A percentile compares a stretch with the other conserved stretches of the same genome.
Evolutionary conservation across 2,113 vertebrate genomes (phyloP).

Genomic region (Muntiacus reevesi): DNA sequence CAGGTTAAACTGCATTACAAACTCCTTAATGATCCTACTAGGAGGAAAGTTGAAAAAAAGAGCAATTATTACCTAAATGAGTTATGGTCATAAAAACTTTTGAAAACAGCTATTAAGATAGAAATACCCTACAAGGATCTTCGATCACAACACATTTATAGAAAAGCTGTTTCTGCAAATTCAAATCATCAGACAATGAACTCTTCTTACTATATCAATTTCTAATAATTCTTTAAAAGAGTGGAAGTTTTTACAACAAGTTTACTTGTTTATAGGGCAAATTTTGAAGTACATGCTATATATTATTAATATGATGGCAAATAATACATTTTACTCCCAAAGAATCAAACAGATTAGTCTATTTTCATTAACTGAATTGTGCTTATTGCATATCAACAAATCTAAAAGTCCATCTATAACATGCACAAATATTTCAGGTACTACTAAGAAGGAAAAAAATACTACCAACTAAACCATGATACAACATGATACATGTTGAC

Average conservation of each 20-base stretch:
- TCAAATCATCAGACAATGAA: background rate
- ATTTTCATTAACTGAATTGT: background rate
- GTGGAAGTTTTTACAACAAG: background rate
- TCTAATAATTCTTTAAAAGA: background rate
- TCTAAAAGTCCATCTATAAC: background rate
- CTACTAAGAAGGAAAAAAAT: background rate
- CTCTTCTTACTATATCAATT: background rate
- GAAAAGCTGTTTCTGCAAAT: background rate
- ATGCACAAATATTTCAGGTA: background rate
- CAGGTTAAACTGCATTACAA: background rate
- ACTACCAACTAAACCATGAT: background rate
- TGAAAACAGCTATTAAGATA: background rate
- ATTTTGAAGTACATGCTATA: background rate
- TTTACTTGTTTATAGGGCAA: background rate
- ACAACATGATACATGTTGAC: background rate
- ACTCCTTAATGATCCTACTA: background rate
- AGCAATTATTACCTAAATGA: background rate
- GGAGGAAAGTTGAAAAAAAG: background rate
- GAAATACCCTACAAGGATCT: background rate
- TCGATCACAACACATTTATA: background rate
- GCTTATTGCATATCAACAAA: background rate
- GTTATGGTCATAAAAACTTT: background rate
- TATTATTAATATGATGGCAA: background rate
- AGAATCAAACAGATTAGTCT: background rate
- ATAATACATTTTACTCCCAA: background rate